Evolutionary conservation across 2,797 vertebrate genomes (phyloP), one percentile per base, ranked within the genome.

Genomic region (Phoebastria nigripes): DNA sequence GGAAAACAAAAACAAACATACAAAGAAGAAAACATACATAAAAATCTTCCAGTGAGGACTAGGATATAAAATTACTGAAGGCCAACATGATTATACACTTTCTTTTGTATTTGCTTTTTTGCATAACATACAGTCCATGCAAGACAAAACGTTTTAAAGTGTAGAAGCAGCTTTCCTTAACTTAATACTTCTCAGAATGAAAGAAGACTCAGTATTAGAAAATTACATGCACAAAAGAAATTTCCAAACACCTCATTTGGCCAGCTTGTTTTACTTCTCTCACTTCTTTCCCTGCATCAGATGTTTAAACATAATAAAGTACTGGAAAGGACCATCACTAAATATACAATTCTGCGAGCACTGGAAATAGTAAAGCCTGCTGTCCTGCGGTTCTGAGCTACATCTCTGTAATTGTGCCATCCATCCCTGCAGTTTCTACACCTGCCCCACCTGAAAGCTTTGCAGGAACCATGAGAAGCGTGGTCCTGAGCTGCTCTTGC

Each of bases 261-360:
- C 77, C 82, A 90, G 88, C 69, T 70, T 94, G 37, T 89, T 96
- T 96, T 73, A 94, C 70, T 89, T 56, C 77, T 88, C 42, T 82
- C 65, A 82, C 26, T 89, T 54, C 74, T 86, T 47, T 83, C 67
- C 86, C 29, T 0, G 0, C 69, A 76, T 82, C 61, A 74, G 71
- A 92, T 58, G 47, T 82, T 96, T 87, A 81, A 47, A 24, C 59
- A 25, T 28, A 47, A 46, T 24, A 84, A 89, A 54, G 66, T 26
- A 39, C 28, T n/a, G 33, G 54, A 56, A 74, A 56, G 49, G 29
- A 39, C 13, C 16, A 44, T 35, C 62, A 41, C 9, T 28, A 42
- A 49, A 61, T 3, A 18, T 0, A 22, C 0, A 1, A 4, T 9
- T 14, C 39, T 21, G 20, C 2, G 5, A 87, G 61, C 37, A 5